Percentiles rank a stretch among this genome's conserved stretches.
These are phyloP conservation scores for Bergia sp. DNA, from an alignment of 92 coral and sea anemone species.

Conservation along the genomic window DNA sequence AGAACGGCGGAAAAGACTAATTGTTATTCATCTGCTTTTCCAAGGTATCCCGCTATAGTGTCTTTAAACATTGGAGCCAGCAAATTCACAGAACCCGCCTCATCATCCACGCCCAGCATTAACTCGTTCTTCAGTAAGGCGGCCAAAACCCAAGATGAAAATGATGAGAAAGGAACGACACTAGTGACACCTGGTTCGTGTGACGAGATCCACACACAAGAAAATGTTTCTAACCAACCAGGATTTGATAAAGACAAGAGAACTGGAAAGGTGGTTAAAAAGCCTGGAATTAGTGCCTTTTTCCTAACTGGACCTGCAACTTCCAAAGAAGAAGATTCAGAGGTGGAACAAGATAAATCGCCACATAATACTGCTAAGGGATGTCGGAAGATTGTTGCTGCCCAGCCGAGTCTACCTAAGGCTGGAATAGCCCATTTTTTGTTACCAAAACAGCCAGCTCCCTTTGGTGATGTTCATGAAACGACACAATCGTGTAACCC, in stretches of 20 bases:
- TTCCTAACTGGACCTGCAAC: not conserved
- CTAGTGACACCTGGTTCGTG: not conserved
- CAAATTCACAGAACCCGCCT: constrained; percentile 74
- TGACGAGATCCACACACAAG: not conserved
- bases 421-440: constrained; percentile 3
- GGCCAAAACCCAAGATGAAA: constrained; percentile 34
- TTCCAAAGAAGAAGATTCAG: not conserved
- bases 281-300: constrained; percentile 41
- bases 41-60: constrained; percentile 88
- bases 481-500: constrained; percentile 30
- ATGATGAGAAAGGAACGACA: not conserved
- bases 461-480: not conserved
- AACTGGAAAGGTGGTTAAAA: constrained; percentile 2
- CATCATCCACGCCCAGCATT: constrained; percentile 68
- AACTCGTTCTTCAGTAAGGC: constrained; percentile 81
- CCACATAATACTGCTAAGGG: not conserved
- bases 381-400: not conserved
- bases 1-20: not conserved
- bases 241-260: not conserved
- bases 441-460: not conserved
- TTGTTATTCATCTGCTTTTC: constrained; percentile 22
- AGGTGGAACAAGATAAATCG: not conserved
- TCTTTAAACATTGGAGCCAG: constrained; percentile 77
- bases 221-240: not conserved
- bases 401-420: not conserved